Conservation (phyloP, 2,797 vertebrate genomes). For the Danio jaintianensis region DNA sequence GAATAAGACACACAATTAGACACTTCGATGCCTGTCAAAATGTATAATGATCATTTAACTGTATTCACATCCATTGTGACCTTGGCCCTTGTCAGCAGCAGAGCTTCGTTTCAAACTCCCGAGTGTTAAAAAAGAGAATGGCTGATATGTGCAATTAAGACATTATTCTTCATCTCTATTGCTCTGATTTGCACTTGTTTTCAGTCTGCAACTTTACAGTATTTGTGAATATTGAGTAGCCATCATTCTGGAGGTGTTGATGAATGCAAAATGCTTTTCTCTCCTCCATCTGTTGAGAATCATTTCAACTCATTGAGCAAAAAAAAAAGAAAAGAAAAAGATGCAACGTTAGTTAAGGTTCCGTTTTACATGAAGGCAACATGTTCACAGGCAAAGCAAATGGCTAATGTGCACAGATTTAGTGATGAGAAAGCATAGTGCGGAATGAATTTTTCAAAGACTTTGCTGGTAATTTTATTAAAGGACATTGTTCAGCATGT, state of each 20-base stretch:
- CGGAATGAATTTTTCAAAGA: neutral
- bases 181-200: constrained; percentile 82
- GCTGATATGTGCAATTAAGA: constrained; percentile 81
- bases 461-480: constrained; percentile 4
- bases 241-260: constrained; percentile 7
- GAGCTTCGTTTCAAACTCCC: constrained; percentile 65
- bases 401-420: neutral
- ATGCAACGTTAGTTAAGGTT: neutral
- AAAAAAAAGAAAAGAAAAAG: neutral
- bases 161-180: constrained; percentile 77
- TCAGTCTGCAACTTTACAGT: constrained; percentile 51
- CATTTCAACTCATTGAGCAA: neutral
- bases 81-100: constrained; percentile 41
- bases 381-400: neutral
- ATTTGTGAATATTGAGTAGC: constrained; percentile 16
- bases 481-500: constrained; percentile 4
- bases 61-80: constrained; percentile 52
- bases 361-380: neutral
- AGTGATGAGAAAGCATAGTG: neutral
- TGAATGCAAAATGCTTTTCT: constrained; percentile 5
- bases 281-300: neutral
- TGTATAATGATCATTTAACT: constrained; percentile 44
- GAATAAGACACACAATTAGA: constrained; percentile 44
- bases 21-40: constrained; percentile 45
- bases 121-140: constrained; percentile 77